Percentiles rank a stretch among this genome's conserved stretches.
Conservation (phyloP, 2,888 invertebrate species). For the Caenorhabditis afra region DNA sequence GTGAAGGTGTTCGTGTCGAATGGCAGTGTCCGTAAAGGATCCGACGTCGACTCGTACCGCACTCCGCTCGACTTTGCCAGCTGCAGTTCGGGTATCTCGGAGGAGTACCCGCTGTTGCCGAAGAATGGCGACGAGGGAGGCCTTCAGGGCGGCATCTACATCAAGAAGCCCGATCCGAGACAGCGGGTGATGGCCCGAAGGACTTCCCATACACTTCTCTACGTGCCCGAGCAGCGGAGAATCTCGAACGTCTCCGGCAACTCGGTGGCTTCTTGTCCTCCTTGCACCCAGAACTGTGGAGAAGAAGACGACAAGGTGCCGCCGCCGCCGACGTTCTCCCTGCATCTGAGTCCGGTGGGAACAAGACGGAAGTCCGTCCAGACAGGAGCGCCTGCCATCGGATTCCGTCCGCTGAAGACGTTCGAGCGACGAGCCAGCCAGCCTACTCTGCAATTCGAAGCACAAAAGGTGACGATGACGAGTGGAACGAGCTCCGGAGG, state of each 20-base stretch:
- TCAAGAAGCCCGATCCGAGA: conserved; percentile 69
- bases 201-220: conserved; percentile 75
- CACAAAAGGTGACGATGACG: conserved; percentile 23
- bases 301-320: conserved; percentile 64
- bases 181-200: conserved; percentile 67
- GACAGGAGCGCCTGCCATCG: conserved; percentile 78
- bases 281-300: conserved; percentile 59
- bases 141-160: conserved; percentile 51
- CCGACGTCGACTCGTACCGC: conserved; percentile 48
- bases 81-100: conserved; percentile 41
- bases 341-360: conserved; percentile 62
- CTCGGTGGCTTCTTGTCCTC: conserved; percentile 76
- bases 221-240: conserved; percentile 75
- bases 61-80: conserved; percentile 50
- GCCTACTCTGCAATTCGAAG: conserved; percentile 69
- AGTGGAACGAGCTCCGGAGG: conserved; percentile 47
- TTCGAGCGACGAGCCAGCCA: conserved; percentile 78
- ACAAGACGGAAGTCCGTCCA: conserved; percentile 74
- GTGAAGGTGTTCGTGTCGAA: conserved; percentile 68
- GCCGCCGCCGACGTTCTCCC: conserved; percentile 53
- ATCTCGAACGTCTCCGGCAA: conserved; percentile 74
- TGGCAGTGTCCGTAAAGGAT: conserved; percentile 49
- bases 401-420: conserved; percentile 72
- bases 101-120: conserved; percentile 41
- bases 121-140: conserved; percentile 23